Evolutionary conservation across 1,140 invertebrate species (phyloP), one percentile per base, ranked within the genome.

Genomic region (Drosophila cardini): DNA sequence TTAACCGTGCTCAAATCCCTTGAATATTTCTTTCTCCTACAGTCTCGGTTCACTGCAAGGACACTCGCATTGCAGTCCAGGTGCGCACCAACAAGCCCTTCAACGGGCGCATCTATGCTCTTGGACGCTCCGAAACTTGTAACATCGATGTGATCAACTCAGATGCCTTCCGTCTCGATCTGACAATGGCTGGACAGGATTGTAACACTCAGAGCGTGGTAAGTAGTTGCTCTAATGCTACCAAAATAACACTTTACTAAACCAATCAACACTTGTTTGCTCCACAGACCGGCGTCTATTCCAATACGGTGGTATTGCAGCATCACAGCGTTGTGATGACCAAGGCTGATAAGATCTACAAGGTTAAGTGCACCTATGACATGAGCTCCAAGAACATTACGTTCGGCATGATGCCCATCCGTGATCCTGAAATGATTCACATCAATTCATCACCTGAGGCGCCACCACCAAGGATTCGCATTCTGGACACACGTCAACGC

Each of bases 291-390:
- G 97, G 97, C 50, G 96, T 98, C 26, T 98, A 98, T 92, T 97
- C 97, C 11, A 98, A 98, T 92, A 98, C 97, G 0, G 97, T 98
- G 13, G 97, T 98, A 1, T 94, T 98, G 0, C 98, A 98, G 93
- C 97, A 98, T 90, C 97, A 98, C 93, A 98, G 97, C 85, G 97
- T 98, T 6, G 97, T 98, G 2, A 98, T 98, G 96, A 98, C 97
- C 9, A 98, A 98, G 93, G 97, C 97, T 1, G 98, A 98, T 92
- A 98, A 98, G 92, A 98, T 98, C 80, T 98, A 98, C 94, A 98
- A 98, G 93, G 97, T 98, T 36, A 97, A 98, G 89, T 98, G 98
- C 90, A 98, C 97, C 0, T 98, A 98, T 91, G 98, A 98, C 92
- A 98, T 98, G 95, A 97, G 97, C 56, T 98, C 97, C 1, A 97